Conservation (phyloP, 2,888 invertebrate genomes). For the Harpalus rufipes region DNA sequence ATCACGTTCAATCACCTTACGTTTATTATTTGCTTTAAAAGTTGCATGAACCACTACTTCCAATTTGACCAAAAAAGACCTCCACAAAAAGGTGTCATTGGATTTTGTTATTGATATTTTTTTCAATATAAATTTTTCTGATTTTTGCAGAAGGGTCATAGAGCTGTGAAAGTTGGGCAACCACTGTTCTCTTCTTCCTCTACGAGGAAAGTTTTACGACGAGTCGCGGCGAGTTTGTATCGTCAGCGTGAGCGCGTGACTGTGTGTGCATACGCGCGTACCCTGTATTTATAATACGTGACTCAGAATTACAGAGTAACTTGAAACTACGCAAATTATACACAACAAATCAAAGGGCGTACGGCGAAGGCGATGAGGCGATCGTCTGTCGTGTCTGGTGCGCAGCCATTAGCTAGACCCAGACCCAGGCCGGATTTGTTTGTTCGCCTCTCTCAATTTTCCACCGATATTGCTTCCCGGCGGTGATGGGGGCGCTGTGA, state of each 20-base stretch:
- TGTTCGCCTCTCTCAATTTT: slow-evolving; percentile 54
- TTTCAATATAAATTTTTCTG: background rate
- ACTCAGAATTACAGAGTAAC: slow-evolving; percentile 69
- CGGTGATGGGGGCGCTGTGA: slow-evolving; percentile 4
- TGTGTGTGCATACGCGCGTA: slow-evolving; percentile 42
- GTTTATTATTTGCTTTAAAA: too few species aligned
- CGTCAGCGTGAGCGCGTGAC: slow-evolving; percentile 41
- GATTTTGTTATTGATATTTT: too few species aligned
- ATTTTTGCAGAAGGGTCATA: background rate
- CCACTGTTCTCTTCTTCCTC: background rate
- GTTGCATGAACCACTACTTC: too few species aligned
- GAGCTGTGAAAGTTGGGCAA: background rate
- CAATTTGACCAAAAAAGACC: too few species aligned
- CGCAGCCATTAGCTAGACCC: slow-evolving; percentile 63
- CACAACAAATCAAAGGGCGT: slow-evolving; percentile 69
- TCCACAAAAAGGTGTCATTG: too few species aligned
- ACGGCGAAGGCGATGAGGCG: slow-evolving; percentile 5
- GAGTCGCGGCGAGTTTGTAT: slow-evolving; percentile 51
- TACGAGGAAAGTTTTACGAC: slow-evolving; percentile 49
- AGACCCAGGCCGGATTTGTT: slow-evolving; percentile 53
- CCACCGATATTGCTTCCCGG: slow-evolving; percentile 27
- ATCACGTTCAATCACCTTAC: too few species aligned
- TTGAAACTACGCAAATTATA: slow-evolving; percentile 69
- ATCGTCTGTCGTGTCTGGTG: slow-evolving; percentile 11
- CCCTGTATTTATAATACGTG: slow-evolving; percentile 68